Conservation (phyloP, 2,888 invertebrate species). For the Melieria picta region DNA sequence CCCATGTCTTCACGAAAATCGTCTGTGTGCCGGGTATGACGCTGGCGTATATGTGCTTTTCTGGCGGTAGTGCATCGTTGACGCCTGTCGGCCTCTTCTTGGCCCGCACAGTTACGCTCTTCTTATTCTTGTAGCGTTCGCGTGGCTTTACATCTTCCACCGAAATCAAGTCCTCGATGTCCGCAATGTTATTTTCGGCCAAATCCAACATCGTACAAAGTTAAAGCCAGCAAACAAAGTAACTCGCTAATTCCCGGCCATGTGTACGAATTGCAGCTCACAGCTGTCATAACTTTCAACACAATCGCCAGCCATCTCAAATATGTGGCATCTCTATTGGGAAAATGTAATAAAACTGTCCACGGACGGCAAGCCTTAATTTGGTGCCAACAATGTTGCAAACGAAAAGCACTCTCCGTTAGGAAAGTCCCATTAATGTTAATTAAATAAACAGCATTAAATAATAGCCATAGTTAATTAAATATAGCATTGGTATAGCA, state of each 20-base stretch:
- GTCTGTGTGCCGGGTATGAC: constrained; percentile 79
- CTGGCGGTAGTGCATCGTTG: constrained; percentile 42
- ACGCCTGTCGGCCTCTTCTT: constrained; percentile 66
- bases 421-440: no score
- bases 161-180: constrained; percentile 86
- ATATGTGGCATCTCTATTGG: no score
- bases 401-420: no score
- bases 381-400: no score
- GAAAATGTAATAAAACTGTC: no score
- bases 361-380: no score
- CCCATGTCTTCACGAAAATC: constrained; percentile 94
- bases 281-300: no score
- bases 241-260: background rate
- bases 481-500: no score
- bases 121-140: constrained; percentile 78
- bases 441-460: no score
- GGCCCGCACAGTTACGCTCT: constrained; percentile 75
- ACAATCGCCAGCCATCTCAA: no score
- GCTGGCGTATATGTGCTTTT: constrained; percentile 70
- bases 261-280: no score
- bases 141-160: constrained; percentile 83
- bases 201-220: constrained; percentile 35
- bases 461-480: no score
- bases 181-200: constrained; percentile 70
- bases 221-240: background rate